Evolutionary conservation across 2,888 invertebrate genomes (phyloP).

Genomic region (Anagyrus pseudococci): DNA sequence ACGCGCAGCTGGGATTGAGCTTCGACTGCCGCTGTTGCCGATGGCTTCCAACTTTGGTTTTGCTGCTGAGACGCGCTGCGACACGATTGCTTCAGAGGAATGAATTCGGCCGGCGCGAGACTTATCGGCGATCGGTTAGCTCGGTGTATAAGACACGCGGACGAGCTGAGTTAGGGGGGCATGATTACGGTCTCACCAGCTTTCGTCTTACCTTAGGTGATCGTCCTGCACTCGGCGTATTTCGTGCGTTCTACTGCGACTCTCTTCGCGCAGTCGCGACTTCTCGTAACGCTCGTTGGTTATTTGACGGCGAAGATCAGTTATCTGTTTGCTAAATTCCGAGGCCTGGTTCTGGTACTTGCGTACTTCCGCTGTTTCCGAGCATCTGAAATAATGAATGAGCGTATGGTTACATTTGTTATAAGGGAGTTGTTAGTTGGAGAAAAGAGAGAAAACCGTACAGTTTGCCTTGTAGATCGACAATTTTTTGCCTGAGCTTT

Average conservation of each 20-base stretch:
- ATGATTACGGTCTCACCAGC: not conserved
- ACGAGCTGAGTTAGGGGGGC: too few species aligned
- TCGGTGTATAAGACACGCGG: not conserved
- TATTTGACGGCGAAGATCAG: conserved; percentile 64
- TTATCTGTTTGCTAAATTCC: conserved; percentile 65
- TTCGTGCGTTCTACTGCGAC: not conserved
- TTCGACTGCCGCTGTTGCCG: not conserved
- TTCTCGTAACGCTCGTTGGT: conserved; percentile 65
- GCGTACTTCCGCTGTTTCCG: conserved; percentile 62
- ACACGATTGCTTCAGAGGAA: conserved; percentile 27
- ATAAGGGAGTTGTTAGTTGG: not conserved
- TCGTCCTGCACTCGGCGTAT: not conserved
- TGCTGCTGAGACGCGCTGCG: conserved; percentile 22
- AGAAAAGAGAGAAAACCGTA: conserved; percentile 52
- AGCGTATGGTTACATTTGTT: not conserved
- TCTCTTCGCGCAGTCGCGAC: conserved; percentile 60
- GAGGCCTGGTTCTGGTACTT: conserved; percentile 65
- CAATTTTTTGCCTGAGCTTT: conserved; percentile 66
- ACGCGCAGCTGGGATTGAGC: not conserved
- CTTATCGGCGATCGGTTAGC: too few species aligned
- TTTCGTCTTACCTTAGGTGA: not conserved
- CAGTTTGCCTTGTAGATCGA: conserved; percentile 65
- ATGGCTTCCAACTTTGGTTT: not conserved
- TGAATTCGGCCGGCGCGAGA: not conserved
- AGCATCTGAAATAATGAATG: conserved; percentile 46